Evolutionary conservation across 2,797 vertebrate genomes (phyloP), one percentile per base, ranked within the genome.

Genomic region (Orestias chungarensis): DNA sequence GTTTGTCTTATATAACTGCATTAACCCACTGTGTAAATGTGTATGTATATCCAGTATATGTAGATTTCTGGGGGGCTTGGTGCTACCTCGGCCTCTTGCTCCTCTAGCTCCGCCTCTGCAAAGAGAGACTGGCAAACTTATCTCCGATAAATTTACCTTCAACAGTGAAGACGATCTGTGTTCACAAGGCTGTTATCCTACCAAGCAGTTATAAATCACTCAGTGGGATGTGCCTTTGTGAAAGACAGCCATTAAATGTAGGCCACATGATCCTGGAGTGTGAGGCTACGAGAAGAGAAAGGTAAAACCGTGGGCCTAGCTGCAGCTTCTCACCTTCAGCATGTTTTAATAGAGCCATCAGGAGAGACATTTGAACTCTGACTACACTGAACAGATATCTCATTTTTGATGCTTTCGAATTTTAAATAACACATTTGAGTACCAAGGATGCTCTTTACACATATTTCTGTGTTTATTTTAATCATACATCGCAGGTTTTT

Each of bases 301-400:
- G 43, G 4, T 75, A 72, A 80, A 82, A 76, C 78, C 46, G 2
- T 1, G 2, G 10, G 23, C 35, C 69, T 55, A 73, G 49, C 66
- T 23, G 15, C 72, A 73, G 64, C 47, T 47, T 75, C 50, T 64
- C 71, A 64, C 49, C 62, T 75, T 76, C 23, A 44, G 65, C 20
- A 52, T 17, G 20, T 66, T 76, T 64, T 49, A 81, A 86, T 70
- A 64, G 75, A 86, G 72, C 18, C 74, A 69, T 89, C 82, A 82
- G 42, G 65, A 46, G 43, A 66, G 83, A 82, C 44, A 25, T 71
- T 66, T 81, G 25, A 23, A 64, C 40, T n/a, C n/a, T n/a, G n/a
- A 46, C 38, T 52, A 23, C 17, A 1, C 6, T 38, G 46, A 61
- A 2, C 23, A 7, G 7, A 64, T 47, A 38, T 62, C 7, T 59